Percentiles rank a stretch among this genome's conserved stretches.
Conservation (phyloP, 2,888 invertebrate genomes). For the Sipunculus nudus region DNA sequence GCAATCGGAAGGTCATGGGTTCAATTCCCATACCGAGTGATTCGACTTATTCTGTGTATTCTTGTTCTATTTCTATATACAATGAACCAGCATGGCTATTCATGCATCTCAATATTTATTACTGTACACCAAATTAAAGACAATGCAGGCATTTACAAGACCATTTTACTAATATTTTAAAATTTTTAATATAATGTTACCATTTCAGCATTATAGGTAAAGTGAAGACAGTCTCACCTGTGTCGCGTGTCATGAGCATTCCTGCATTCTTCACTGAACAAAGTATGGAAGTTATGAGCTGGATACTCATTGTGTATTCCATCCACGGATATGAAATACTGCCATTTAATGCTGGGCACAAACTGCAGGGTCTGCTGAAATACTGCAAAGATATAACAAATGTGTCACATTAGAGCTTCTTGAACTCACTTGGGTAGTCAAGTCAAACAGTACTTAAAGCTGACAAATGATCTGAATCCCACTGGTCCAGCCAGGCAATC, state of each 20-base stretch:
- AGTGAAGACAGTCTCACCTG: slow-evolving; percentile 48
- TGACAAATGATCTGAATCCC: too few relatives aligned
- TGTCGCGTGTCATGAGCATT: slow-evolving; percentile 60
- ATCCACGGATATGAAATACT: slow-evolving; percentile 69
- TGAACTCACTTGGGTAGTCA: not conserved
- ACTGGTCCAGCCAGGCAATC: too few relatives aligned
- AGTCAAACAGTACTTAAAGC: not conserved
- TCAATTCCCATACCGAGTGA: too few relatives aligned
- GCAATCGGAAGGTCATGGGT: too few relatives aligned
- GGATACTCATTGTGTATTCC: slow-evolving; percentile 70
- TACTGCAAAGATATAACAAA: slow-evolving; percentile 55
- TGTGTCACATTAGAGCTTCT: too few relatives aligned
- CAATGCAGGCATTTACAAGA: too few relatives aligned
- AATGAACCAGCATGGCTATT: too few relatives aligned
- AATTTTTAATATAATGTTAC: not conserved
- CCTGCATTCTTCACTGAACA: slow-evolving; percentile 45
- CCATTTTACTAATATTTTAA: too few relatives aligned
- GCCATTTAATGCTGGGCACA: slow-evolving; percentile 68
- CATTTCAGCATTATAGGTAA: not conserved
- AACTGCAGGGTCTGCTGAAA: slow-evolving; percentile 66
- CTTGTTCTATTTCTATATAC: too few relatives aligned
- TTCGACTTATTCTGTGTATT: too few relatives aligned
- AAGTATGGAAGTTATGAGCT: slow-evolving; percentile 24
- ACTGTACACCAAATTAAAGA: too few relatives aligned
- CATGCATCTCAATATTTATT: too few relatives aligned